Evolutionary conservation across 1,140 invertebrate species (phyloP), one percentile per base, ranked within the genome.

Genomic region (Phthorimaea operculella): DNA sequence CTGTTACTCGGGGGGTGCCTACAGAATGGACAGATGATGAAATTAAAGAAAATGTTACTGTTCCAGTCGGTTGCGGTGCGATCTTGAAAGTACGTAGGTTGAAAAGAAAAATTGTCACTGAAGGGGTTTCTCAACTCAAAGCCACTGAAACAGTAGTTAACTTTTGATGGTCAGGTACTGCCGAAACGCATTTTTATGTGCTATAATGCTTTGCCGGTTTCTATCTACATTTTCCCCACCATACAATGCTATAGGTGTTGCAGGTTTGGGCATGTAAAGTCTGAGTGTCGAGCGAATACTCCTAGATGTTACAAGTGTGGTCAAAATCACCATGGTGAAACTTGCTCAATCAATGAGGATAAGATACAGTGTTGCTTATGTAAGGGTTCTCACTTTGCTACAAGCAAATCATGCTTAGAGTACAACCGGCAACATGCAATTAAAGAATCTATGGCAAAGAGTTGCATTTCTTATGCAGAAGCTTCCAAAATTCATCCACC

Each of bases 211-310:
- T 21, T 28, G 6, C 21, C 21, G 21, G 21, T 28, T 28, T 28
- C 21, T 28, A 6, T 28, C 6, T 62, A 6, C 36, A 53, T 21
- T 10, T 52, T 55, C 15, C 64, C 61, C 0, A 64, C 55, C 0
- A 58, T 67, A 0, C 54, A 60, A 39, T 64, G 65, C n/a, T 48
- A 52, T 12, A 54, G 57, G 16, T 67, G 59, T 33, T 60, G 59
- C 42, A 44, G 59, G 1, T 67, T 57, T 57, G 59, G 55, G 7
- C 58, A 66, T 33, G 28, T 54, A 8, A 52, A 55, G 50, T 10
- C 28, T 4, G 50, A 28, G 6, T 58, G 28, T 60, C 58, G 18
- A 48, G 60, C 11, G 14, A 62, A 53, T 14, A 51, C 48, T 4
- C 51, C 55, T 5, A 45, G 51, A 15, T 60, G 58, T 17, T 63